phyloP scores from a whole-genome alignment of 2,888 invertebrate species.

The Steinernema carpocapsae region DNA sequence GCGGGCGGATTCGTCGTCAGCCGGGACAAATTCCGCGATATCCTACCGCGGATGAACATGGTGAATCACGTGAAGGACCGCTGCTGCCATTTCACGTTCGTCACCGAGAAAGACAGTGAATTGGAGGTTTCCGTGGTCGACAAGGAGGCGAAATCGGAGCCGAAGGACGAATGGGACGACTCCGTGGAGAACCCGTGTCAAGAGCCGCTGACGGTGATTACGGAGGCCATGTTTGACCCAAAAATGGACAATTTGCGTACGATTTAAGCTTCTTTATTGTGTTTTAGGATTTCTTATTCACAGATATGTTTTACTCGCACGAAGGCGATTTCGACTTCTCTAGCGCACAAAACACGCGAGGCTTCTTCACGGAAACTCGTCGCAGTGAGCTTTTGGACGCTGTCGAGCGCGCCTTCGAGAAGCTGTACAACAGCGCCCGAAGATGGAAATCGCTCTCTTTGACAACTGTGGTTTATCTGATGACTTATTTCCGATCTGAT shows the following conservation, averaged over 20 bases:
- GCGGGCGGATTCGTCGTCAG: conserved; percentile 45
- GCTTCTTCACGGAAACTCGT: neutral
- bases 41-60: neutral
- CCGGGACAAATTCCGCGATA: conserved; percentile 44
- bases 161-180: neutral
- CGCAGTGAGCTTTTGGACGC: neutral
- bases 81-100: neutral
- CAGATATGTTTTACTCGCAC: conserved; percentile 16
- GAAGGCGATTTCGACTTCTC: neutral
- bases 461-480: neutral
- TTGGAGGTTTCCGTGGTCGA: neutral
- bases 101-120: neutral
- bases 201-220: no score
- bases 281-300: neutral
- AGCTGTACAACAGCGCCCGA: conserved; percentile 14
- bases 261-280: neutral
- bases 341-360: neutral
- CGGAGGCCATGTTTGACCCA: no score
- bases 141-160: neutral
- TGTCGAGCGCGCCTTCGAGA: neutral
- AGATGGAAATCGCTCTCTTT: neutral
- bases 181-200: no score
- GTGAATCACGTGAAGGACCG: conserved; percentile 1
- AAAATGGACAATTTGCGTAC: no score
- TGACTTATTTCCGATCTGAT: neutral